These are phyloP conservation scores for Steinernema carpocapsae DNA, from an alignment of 2,888 invertebrate genomes.

Conservation along the genomic window DNA sequence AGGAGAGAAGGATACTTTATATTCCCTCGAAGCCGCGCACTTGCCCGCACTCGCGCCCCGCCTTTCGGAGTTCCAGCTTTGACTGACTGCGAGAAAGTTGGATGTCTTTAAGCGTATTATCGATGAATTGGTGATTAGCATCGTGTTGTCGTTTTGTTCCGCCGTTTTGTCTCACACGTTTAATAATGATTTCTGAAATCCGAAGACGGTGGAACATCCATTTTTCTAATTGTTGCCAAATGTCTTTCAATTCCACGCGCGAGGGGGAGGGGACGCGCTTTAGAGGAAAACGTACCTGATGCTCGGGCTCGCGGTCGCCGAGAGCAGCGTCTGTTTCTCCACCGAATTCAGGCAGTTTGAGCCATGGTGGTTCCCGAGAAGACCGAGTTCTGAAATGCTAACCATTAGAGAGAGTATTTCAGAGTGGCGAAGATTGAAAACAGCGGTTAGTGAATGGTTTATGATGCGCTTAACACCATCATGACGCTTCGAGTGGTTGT, in stretches of 20 bases:
- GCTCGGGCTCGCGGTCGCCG: background rate
- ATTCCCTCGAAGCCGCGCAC: conserved; percentile 26
- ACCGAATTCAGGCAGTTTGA: background rate
- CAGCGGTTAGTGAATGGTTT: background rate
- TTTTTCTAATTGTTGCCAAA: too few species aligned
- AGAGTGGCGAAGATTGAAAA: background rate
- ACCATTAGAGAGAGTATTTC: background rate
- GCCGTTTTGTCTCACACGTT: too few species aligned
- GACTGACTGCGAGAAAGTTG: background rate
- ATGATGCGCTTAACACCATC: background rate
- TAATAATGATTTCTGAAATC: too few species aligned
- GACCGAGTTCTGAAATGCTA: conserved; percentile 2
- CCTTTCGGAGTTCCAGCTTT: conserved; percentile 4
- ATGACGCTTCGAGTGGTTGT: conserved; percentile 38
- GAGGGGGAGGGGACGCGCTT: background rate
- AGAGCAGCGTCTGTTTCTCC: conserved; percentile 27
- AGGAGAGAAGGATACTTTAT: conserved; percentile 30
- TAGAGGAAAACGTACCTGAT: conserved; percentile 1
- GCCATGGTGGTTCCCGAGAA: conserved; percentile 11
- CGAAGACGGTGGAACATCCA: too few species aligned
- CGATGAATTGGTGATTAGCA: conserved; percentile 21
- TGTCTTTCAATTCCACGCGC: too few species aligned
- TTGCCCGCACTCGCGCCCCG: conserved; percentile 8
- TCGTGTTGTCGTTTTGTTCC: background rate
- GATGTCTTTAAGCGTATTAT: conserved; percentile 21